Percentiles rank a stretch among this genome's conserved stretches.
phyloP scores from a whole-genome alignment of 2,888 invertebrate species.

The Emmelina monodactyla region DNA sequence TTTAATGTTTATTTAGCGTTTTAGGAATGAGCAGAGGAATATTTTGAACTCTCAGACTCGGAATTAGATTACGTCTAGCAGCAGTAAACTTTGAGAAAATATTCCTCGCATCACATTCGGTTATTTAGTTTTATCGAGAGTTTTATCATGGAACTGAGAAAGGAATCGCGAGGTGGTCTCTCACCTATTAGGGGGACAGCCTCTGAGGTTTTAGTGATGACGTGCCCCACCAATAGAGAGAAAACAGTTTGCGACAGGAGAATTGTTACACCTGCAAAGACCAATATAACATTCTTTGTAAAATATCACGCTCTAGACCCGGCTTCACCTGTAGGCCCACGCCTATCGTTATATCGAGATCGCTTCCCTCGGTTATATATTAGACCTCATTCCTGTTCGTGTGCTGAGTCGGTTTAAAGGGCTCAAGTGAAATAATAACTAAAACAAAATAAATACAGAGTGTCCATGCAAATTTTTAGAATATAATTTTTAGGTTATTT shows the following conservation, averaged over 20 bases:
- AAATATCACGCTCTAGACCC: constrained; percentile 21
- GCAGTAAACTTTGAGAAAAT: constrained; percentile 8
- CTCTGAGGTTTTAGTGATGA: constrained; percentile 99
- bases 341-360: constrained; percentile 6
- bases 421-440: constrained; percentile 50
- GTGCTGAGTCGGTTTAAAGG: constrained; percentile 59
- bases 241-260: constrained; percentile 99
- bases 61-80: neutral
- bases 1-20: constrained; percentile 45
- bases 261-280: constrained; percentile 97
- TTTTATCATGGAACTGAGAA: constrained; percentile 22
- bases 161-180: constrained; percentile 39
- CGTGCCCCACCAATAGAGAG: constrained; percentile 98
- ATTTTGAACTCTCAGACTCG: constrained; percentile 24
- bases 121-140: constrained; percentile 20
- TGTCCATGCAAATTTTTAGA: constrained; percentile 44
- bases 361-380: constrained; percentile 5
- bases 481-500: constrained; percentile 25
- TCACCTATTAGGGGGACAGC: constrained; percentile 98
- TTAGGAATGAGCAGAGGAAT: constrained; percentile 46
- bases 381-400: constrained; percentile 32
- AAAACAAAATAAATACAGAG: constrained; percentile 49
- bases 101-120: constrained; percentile 40
- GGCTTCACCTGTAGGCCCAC: constrained; percentile 11
- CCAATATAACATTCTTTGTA: constrained; percentile 49